Evolutionary conservation across 1,140 invertebrate species (phyloP), one percentile per base, ranked within the genome.

Genomic region (Vanessa tameamea): DNA sequence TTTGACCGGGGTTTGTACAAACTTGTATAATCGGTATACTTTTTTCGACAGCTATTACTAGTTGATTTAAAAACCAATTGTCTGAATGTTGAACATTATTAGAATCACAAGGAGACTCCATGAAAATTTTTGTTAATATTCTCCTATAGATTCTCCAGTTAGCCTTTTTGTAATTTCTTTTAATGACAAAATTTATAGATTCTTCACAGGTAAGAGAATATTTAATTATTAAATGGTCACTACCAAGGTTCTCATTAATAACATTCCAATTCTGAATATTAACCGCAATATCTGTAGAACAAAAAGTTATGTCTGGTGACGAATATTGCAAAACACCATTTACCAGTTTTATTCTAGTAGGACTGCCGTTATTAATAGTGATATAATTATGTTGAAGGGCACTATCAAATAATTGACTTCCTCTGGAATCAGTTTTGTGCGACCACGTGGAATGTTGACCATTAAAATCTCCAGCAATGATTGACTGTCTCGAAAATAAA

Each of bases 311-410:
- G 13, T 61, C 57, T 23, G 57, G 23, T 64, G 63, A 64, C 14
- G 43, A 64, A 31, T 6, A 14, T 59, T 59, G 68, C 64, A 75
- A 3, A 12, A 11, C 47, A 9, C 53, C 68, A 26, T 53, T 65
- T 16, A 77, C 68, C 7, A 73, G 23, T 66, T 73, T 77, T 37
- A n/a, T n/a, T n/a, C n/a, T n/a, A n/a, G n/a, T n/a, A n/a, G n/a
- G n/a, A n/a, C n/a, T n/a, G n/a, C n/a, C n/a, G n/a, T n/a, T n/a
- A n/a, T n/a, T n/a, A n/a, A n/a, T n/a, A n/a, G n/a, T n/a, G n/a
- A n/a, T n/a, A n/a, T n/a, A n/a, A n/a, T n/a, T n/a, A n/a, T n/a
- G n/a, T n/a, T n/a, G n/a, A n/a, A n/a, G n/a, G n/a, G n/a, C n/a
- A n/a, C n/a, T n/a, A n/a, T n/a, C n/a, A n/a, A n/a, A n/a, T n/a